Evolutionary conservation across 2,113 vertebrate species (phyloP), one percentile per base, ranked within the genome.

Genomic region (Symphodus melops): DNA sequence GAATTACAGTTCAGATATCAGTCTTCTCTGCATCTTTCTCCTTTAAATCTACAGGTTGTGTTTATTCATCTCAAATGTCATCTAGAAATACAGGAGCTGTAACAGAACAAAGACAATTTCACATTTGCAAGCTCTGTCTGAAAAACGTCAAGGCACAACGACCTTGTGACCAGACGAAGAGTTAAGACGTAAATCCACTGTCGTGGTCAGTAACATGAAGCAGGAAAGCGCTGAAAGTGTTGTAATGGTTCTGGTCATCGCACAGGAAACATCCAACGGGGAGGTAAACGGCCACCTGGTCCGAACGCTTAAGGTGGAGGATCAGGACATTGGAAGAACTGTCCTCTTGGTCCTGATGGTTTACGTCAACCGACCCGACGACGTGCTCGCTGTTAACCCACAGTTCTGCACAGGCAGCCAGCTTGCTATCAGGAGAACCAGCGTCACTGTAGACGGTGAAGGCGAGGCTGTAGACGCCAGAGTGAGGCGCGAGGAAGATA

Each of bases 171-270:
- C 8, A 9, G n/a, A 12, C 16, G 0, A 25, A 48, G 33, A 8
- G 19, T 9, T 9, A 5, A 48, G n/a, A 48, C 17, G 19, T 17
- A 69, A 52, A 55, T 21, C 19, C 11, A 3, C 13, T 49, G 49
- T 20, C 7, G 83, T 72, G 89, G 55, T 86, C 79, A 10, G 86
- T 89, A 25, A 71, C 2, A 67, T 92, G 93, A 17, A 95, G 90
- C 72, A 95, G 82, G 57, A 94, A 94, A n/a, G 44, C 91, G 12
- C 77, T 92, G 82, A 94, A 94, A 17, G 91, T 93, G 83, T 95
- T 94, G 23, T 82, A 92, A 82, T 91, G 87, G 77, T 42, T 80
- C 4, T 5, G 16, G 56, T 83, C 64, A 42, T 92, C 91, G 5
- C 93, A 95, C 58, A 95, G 61, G 67, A n/a, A 62, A 59, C 92